A percentile compares a stretch with the other conserved stretches of the same genome.
These are phyloP conservation scores for Dasypus novemcinctus DNA, from an alignment of 2,113 vertebrate species.

Conservation along the genomic window DNA sequence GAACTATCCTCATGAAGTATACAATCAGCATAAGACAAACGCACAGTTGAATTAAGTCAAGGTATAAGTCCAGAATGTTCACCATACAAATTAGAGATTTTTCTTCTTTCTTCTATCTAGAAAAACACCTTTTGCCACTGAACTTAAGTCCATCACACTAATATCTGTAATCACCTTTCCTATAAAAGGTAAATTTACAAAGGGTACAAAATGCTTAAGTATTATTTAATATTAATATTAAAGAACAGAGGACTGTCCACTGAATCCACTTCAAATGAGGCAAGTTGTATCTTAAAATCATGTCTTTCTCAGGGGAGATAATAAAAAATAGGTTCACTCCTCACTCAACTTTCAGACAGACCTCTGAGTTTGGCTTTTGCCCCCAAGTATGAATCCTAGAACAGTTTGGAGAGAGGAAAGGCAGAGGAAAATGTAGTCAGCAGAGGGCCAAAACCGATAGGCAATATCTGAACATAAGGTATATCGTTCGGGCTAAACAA, in stretches of 20 bases:
- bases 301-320: neutral
- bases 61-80: neutral
- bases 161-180: neutral
- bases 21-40: neutral
- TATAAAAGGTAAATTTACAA: neutral
- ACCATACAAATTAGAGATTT: neutral
- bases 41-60: neutral
- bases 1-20: neutral
- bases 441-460: neutral
- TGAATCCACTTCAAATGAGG: neutral
- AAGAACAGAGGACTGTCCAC: neutral
- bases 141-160: neutral
- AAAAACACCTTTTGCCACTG: neutral
- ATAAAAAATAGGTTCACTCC: neutral
- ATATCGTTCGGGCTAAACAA: neutral
- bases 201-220: neutral
- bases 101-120: slow-evolving; percentile 20
- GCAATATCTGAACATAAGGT: neutral
- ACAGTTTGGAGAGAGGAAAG: neutral
- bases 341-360: neutral
- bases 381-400: slow-evolving; percentile 5
- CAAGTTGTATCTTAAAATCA: neutral
- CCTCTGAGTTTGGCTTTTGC: neutral
- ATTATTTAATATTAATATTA: neutral
- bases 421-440: neutral